Percentiles rank a stretch among this genome's conserved stretches.
phyloP scores from a whole-genome alignment of 2,113 vertebrate species.

The Phylloscopus trochiloides region DNA sequence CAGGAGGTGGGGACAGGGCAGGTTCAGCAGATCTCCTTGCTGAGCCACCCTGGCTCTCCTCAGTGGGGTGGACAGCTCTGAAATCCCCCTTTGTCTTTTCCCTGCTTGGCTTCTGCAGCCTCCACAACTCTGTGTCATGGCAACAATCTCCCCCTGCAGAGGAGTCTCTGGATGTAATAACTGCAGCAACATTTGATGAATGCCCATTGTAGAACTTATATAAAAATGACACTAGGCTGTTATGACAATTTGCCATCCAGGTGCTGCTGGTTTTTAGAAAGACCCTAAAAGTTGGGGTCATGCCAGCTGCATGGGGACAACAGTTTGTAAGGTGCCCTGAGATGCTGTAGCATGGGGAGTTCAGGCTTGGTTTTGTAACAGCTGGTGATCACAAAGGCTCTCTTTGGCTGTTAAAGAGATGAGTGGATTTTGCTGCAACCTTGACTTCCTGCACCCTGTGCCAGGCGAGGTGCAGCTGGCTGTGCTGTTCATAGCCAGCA shows the following conservation, averaged over 20 bases:
- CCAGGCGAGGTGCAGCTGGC: not conserved
- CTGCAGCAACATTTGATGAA: not conserved
- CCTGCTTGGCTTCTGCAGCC: not conserved
- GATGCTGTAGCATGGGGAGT: fast-evolving
- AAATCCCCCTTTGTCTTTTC: not conserved
- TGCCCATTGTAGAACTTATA: not conserved
- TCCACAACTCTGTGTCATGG: not conserved
- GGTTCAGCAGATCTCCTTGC: not conserved
- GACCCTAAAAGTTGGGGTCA: not conserved
- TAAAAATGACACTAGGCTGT: not conserved
- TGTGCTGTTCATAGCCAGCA: not conserved
- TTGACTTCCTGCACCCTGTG: not conserved
- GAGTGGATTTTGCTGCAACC: not conserved
- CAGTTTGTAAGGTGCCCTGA: not conserved
- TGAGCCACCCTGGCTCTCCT: not conserved
- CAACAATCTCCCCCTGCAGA: not conserved
- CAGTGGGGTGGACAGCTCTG: not conserved
- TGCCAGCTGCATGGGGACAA: not conserved
- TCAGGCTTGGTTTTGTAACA: not conserved
- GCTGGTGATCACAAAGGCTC: not conserved
- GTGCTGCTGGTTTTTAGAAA: not conserved
- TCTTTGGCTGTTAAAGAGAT: not conserved
- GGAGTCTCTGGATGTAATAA: not conserved
- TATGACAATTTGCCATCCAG: not conserved
- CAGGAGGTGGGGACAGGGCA: not conserved